phyloP scores from a whole-genome alignment of 1,140 invertebrate species.

The Eupeodes corollae region DNA sequence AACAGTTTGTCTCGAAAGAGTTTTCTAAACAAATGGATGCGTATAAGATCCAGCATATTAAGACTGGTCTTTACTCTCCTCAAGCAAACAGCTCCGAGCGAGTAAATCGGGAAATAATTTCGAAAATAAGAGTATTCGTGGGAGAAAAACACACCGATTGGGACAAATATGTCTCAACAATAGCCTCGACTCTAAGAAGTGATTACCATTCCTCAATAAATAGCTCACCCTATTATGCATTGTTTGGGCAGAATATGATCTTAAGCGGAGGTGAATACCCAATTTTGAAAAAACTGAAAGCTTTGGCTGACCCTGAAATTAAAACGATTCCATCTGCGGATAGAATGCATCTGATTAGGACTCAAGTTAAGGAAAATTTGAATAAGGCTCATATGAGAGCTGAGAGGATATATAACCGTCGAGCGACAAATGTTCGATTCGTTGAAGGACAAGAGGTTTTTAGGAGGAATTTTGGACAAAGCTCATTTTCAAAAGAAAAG shows the following conservation, averaged over 20 bases:
- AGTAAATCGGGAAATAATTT: not conserved
- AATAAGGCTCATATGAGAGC: not conserved
- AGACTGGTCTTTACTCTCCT: not conserved
- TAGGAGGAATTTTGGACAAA: too few species aligned
- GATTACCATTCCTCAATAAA: too few species aligned
- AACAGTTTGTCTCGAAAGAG: not conserved
- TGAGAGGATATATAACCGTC: not conserved
- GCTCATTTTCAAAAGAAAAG: too few species aligned
- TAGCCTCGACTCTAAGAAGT: too few species aligned
- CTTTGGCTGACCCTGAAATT: not conserved
- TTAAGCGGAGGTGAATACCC: not conserved
- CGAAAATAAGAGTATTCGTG: not conserved
- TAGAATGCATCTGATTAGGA: not conserved
- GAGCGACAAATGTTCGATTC: not conserved
- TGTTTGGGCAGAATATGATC: not conserved
- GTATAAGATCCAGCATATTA: not conserved
- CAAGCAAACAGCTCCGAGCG: not conserved
- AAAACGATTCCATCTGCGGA: not conserved
- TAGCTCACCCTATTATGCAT: not conserved
- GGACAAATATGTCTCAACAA: not conserved
- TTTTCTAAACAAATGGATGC: not conserved
- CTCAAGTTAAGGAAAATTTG: not conserved
- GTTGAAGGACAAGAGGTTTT: too few species aligned
- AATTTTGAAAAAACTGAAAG: not conserved
- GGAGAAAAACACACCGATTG: not conserved